Evolutionary conservation across 2,797 vertebrate genomes (phyloP).

Genomic region (Hoplostethus atlanticus): DNA sequence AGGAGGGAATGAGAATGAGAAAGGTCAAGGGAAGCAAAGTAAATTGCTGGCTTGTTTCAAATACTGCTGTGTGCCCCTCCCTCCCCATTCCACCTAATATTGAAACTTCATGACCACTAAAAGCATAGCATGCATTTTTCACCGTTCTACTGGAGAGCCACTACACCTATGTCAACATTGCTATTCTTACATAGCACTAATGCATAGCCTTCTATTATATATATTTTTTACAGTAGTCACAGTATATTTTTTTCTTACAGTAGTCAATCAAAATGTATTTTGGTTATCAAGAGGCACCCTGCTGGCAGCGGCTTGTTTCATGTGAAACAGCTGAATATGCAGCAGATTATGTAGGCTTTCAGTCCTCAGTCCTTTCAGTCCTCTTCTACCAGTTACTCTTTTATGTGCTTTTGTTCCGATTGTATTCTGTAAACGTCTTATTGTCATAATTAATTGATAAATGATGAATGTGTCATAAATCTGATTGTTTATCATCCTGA

Average conservation of each 20-base stretch:
- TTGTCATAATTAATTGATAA: too few relatives aligned
- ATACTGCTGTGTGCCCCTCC: slow-evolving; percentile 45
- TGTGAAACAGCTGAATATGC: slow-evolving; percentile 31
- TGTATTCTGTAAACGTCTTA: too few relatives aligned
- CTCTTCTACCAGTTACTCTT: too few relatives aligned
- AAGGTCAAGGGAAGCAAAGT: slow-evolving; percentile 47
- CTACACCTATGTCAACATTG: not conserved
- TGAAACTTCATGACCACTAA: slow-evolving; percentile 56
- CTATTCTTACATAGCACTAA: slow-evolving; percentile 35
- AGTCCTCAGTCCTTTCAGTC: too few relatives aligned
- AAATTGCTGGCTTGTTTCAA: slow-evolving; percentile 57
- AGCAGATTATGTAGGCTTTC: too few relatives aligned
- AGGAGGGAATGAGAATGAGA: not conserved
- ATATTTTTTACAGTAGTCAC: slow-evolving; percentile 39
- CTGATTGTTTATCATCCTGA: too few relatives aligned
- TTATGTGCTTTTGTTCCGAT: too few relatives aligned
- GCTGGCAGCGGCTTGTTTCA: slow-evolving; percentile 19
- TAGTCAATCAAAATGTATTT: slow-evolving; percentile 50
- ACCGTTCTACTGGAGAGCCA: slow-evolving; percentile 2
- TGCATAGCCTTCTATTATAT: slow-evolving; percentile 36
- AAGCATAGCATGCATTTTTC: slow-evolving; percentile 51
- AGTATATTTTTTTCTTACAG: slow-evolving; percentile 19
- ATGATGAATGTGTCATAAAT: too few relatives aligned
- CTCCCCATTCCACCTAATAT: slow-evolving; percentile 26
- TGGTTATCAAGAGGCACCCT: slow-evolving; percentile 27